Evolutionary conservation across 2,888 invertebrate genomes (phyloP).

Genomic region (Hylaea fasciaria): DNA sequence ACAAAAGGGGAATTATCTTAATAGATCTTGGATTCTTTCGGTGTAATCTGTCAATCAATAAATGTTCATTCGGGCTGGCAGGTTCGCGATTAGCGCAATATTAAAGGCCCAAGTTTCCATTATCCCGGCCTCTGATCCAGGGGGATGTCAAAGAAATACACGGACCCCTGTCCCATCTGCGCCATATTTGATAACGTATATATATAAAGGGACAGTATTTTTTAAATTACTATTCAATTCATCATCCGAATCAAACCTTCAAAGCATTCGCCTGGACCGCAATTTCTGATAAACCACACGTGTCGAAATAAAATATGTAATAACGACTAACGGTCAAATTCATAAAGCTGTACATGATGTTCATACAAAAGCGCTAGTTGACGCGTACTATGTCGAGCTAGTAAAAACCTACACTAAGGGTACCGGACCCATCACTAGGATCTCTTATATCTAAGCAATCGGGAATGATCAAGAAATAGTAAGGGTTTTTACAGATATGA

Average conservation of each 20-base stretch:
- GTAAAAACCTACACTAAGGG: no score
- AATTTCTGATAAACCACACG: no score
- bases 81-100: constrained; percentile 53
- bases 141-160: constrained; percentile 71
- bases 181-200: constrained; percentile 60
- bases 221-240: constrained; percentile 46
- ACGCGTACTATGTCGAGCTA: no score
- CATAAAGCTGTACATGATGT: no score
- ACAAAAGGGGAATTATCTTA: constrained; percentile 25
- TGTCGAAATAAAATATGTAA: no score
- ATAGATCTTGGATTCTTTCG: constrained; percentile 18
- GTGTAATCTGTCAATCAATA: constrained; percentile 32
- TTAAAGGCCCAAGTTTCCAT: constrained; percentile 70
- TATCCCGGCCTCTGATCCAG: constrained; percentile 55
- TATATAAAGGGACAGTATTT: constrained; percentile 51
- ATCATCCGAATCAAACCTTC: background rate
- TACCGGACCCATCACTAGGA: no score
- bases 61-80: constrained; percentile 20
- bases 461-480: no score
- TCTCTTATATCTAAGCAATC: no score
- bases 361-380: no score
- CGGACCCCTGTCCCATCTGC: constrained; percentile 44
- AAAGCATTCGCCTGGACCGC: no score
- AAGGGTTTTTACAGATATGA: no score
- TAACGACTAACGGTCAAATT: no score